These are phyloP conservation scores for Bombus waltoni DNA, from an alignment of 1,140 invertebrate species.

Conservation along the genomic window DNA sequence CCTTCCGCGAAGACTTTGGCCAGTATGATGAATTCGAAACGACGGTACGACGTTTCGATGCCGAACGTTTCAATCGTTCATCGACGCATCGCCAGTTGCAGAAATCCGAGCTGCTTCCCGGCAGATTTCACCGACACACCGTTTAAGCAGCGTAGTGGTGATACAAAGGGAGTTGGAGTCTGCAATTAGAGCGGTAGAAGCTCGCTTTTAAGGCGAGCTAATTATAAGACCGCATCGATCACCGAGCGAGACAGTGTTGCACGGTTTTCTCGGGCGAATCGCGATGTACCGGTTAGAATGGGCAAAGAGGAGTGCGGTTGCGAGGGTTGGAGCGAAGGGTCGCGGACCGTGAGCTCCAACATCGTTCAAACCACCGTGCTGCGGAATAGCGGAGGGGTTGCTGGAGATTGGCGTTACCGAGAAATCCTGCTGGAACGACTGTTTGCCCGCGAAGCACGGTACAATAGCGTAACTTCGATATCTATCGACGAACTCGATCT, in stretches of 20 bases:
- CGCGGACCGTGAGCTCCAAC: constrained; percentile 62
- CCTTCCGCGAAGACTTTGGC: constrained; percentile 31
- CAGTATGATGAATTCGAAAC: constrained; percentile 13
- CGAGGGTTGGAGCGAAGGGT: constrained; percentile 66
- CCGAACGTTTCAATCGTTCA: neutral
- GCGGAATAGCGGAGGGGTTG: constrained; percentile 55
- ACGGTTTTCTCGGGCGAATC: constrained; percentile 32
- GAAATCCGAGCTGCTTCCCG: neutral
- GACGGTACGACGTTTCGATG: neutral
- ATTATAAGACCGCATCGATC: constrained; percentile 48
- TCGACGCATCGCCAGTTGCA: neutral
- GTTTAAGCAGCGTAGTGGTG: neutral
- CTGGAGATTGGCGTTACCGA: constrained; percentile 35
- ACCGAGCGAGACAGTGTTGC: constrained; percentile 34
- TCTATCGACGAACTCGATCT: neutral
- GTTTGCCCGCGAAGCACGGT: constrained; percentile 32
- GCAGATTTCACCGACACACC: neutral
- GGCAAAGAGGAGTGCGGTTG: constrained; percentile 54
- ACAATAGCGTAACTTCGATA: constrained; percentile 30
- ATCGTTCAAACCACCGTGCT: constrained; percentile 67
- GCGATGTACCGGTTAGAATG: constrained; percentile 48
- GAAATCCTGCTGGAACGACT: constrained; percentile 34
- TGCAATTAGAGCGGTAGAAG: constrained; percentile 36
- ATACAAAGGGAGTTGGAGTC: neutral
- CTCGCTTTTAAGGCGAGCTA: constrained; percentile 38